Base-by-base conservation (phyloP, 2,113 vertebrate species). In the Varanus salvator region DNA sequence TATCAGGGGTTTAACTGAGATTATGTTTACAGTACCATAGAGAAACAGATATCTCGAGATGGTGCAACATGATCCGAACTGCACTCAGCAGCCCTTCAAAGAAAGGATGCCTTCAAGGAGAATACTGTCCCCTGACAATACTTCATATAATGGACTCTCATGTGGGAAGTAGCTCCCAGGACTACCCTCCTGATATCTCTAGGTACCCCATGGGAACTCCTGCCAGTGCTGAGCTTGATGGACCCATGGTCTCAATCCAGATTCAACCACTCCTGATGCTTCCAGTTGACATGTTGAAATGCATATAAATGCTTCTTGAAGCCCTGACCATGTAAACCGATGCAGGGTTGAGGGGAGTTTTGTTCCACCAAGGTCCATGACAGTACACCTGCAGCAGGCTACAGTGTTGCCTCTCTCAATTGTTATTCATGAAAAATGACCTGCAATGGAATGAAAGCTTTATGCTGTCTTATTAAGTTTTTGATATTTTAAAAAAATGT, bases 371-470 rank as follows among this genome's bases (percentile, higher is more conserved):
- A 54, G 38, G 48, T 72, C 48, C 27, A 52, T 21, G n/a, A 21
- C 31, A 72, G 17, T 38, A 21, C 27, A 9, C 66, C 52, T 52
- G 23, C 25, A 25, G 50, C 25, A 19, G 31, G 8, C 31, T 50
- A 27, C 31, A 68, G 31, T 34, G 17, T 87, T 64, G 48, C 29
- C 75, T 76, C n/a, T 19, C 17, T n/a, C 50, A 2, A 38, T 60
- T 68, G 27, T 87, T 87, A 80, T 78, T 87, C 29, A 80, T 87
- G 75, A 87, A 66, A 68, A 68, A 80, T 68, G 38, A 29, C 86
- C 38, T 87, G 27, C 23, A 78, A 68, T 21, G 5, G 75, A 44
- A 78, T 19, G 29, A 66, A 87, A 52, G 57, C 38, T 68, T 80
- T 68, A 69, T 68, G 57, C 31, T 11, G 54, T 78, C 74, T 87